A percentile compares a stretch with the other conserved stretches of the same genome.
phyloP scores from a whole-genome alignment of 2,888 invertebrate species.

The Steinernema scapterisci region DNA sequence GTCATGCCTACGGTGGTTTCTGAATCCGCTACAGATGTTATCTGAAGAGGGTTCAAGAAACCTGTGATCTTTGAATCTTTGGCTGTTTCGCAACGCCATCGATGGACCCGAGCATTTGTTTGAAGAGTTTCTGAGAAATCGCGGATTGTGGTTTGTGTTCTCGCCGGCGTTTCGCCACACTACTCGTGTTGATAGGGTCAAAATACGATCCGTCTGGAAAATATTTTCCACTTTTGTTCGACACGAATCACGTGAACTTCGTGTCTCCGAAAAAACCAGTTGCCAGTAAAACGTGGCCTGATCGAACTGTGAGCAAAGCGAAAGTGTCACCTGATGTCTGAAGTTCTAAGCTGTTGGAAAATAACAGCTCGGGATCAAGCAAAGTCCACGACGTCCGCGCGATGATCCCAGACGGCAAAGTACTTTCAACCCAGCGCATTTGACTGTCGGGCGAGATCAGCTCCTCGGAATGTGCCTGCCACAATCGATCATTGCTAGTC shows the following conservation, averaged over 20 bases:
- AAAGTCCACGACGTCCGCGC: not conserved
- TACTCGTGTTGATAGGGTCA: not conserved
- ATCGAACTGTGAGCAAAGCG: not conserved
- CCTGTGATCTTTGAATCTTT: no score
- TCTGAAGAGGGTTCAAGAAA: no score
- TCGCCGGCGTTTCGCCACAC: not conserved
- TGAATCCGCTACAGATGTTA: no score
- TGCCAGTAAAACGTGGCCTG: not conserved
- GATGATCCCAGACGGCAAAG: not conserved
- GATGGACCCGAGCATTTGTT: not conserved
- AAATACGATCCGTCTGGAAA: not conserved
- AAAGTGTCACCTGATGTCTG: not conserved
- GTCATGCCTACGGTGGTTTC: no score
- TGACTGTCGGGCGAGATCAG: constrained; percentile 8
- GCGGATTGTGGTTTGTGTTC: not conserved
- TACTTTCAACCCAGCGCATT: constrained; percentile 17
- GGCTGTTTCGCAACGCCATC: no score
- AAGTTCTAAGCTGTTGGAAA: not conserved
- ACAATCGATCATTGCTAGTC: constrained; percentile 25
- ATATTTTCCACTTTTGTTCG: not conserved
- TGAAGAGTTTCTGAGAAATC: not conserved
- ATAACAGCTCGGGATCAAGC: not conserved
- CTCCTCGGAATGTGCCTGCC: constrained; percentile 26
- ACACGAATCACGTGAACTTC: not conserved
- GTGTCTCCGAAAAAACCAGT: not conserved